These are phyloP conservation scores for Actias luna DNA, from an alignment of 2,888 invertebrate genomes.

Conservation along the genomic window DNA sequence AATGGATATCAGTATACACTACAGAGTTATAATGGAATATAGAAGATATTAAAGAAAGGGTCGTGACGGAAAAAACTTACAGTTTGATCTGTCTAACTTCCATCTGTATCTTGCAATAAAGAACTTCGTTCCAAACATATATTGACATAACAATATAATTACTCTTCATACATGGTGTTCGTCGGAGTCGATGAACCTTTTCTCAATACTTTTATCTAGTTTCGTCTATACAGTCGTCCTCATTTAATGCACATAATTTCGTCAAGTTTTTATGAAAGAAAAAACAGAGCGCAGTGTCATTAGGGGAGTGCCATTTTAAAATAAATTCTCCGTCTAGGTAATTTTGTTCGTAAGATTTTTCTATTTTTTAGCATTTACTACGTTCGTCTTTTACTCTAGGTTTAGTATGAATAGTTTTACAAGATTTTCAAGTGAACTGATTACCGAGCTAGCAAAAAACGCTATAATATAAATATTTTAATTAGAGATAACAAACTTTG, in stretches of 20 bases:
- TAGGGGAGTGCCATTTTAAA: neutral
- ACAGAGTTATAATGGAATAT: too few relatives aligned
- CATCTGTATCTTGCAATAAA: slow-evolving; percentile 22
- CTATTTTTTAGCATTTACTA: neutral
- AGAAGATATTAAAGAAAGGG: too few relatives aligned
- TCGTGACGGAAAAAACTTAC: too few relatives aligned
- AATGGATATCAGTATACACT: too few relatives aligned
- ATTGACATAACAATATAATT: slow-evolving; percentile 45
- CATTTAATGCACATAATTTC: slow-evolving; percentile 10
- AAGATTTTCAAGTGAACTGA: neutral
- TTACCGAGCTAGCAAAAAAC: neutral
- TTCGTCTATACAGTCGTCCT: neutral
- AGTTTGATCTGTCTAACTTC: too few relatives aligned
- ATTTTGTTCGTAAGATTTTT: neutral
- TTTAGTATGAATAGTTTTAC: neutral
- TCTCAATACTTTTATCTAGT: slow-evolving; percentile 36
- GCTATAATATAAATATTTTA: slow-evolving; percentile 16
- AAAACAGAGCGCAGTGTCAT: neutral
- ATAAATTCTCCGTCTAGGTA: neutral
- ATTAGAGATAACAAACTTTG: slow-evolving; percentile 19
- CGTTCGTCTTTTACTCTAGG: neutral
- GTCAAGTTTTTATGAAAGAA: neutral
- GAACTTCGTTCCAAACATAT: slow-evolving; percentile 58
- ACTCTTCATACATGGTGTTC: slow-evolving; percentile 54
- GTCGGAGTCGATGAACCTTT: slow-evolving; percentile 42